Base-by-base conservation (phyloP, 2,888 invertebrate genomes). In the Tiliacea citrago region DNA sequence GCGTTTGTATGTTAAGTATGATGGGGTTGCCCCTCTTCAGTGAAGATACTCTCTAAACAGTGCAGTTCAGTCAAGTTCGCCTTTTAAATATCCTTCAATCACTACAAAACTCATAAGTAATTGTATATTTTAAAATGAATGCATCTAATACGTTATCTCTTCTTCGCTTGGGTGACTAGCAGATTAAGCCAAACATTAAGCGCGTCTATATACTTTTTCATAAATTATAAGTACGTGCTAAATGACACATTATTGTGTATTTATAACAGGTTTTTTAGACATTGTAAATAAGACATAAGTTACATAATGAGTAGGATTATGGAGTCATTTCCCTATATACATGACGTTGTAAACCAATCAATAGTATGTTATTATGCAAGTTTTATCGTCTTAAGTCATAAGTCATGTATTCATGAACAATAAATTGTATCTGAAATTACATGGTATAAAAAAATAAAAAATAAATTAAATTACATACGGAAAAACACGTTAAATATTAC, bases 271-370 rank as follows among this genome's bases (percentile, higher is more conserved):
- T 47, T 68, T 68, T 49, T 24, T 12, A 39, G 1, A 21, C 21
- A n/a, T 42, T n/a, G n/a, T 77, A 47, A 47, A 45, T 49, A 55
- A 16, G 7, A 49, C 13, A 21, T 63, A 7, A 21, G 21, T 53
- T 47, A 42, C 35, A 2, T 35, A 60, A 65, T 51, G 39, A 57
- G 1, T 21, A 16, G 61, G 55, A 65, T 80, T 61, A 68, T n/a
- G 16, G 0, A 6, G 8, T 9, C 9, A 61, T 45, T 61, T 53
- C 51, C 35, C 2, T 24, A 49, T 49, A 61, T 81, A 79, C 79
- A 67, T 81, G 70, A 70, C 53, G 63, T 81, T 18, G 24, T 81
- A 67, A 81, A 81, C 24, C 21, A 35, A 73, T 18, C 21, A 53
- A 79, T 79, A 62, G 1, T 47, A 9, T 21, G 13, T 9, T 35